phyloP scores from a whole-genome alignment of 2,797 vertebrate species.

The Amazona finschi region DNA sequence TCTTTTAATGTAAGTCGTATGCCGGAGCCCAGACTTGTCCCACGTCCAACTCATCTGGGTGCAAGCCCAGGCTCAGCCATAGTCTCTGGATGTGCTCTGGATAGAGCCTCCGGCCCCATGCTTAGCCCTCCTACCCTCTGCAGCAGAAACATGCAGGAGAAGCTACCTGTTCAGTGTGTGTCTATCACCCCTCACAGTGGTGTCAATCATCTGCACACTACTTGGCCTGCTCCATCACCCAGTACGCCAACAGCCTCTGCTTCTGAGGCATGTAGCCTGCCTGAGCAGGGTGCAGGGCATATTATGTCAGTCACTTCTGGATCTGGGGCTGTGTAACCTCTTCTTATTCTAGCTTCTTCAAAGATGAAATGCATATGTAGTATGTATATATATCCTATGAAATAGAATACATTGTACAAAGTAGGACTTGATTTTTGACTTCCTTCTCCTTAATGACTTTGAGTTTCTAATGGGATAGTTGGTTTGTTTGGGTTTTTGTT shows the following conservation, averaged over 20 bases:
- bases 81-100: background rate
- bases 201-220: background rate
- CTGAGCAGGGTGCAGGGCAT: background rate
- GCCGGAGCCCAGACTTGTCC: background rate
- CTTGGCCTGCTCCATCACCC: background rate
- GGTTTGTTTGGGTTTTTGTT: background rate
- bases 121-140: background rate
- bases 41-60: background rate
- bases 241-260: background rate
- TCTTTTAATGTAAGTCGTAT: background rate
- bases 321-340: rapidly evolving
- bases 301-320: rapidly evolving
- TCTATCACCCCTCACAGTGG: background rate
- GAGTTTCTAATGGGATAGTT: background rate
- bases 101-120: rapidly evolving
- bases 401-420: background rate
- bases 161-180: background rate
- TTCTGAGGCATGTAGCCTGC: background rate
- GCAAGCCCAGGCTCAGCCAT: background rate
- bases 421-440: background rate
- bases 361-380: rapidly evolving
- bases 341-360: background rate
- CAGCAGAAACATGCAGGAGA: rapidly evolving
- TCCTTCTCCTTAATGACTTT: background rate
- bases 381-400: background rate